Percentiles rank a stretch among this genome's conserved stretches.
Conservation (phyloP, 2,888 invertebrate genomes). For the Lysandra coridon region DNA sequence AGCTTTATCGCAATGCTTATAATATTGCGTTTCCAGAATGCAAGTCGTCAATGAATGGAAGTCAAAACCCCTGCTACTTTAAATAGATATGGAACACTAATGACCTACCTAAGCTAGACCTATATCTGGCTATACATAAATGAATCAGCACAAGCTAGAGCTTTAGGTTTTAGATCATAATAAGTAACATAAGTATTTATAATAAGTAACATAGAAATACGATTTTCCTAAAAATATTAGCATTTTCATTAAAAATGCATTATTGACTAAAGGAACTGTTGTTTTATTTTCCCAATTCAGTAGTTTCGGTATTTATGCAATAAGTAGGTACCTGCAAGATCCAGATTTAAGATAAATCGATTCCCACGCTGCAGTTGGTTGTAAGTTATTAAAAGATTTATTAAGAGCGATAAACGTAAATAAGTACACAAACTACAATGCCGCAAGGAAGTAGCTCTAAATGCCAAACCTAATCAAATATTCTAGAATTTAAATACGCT, state of each 20-base stretch:
- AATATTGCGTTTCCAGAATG: no score
- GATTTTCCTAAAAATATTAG: neutral
- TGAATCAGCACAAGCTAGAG: no score
- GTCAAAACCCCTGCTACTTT: no score
- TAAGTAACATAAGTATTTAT: neutral
- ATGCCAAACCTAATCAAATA: slow-evolving; percentile 21
- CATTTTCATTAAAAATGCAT: neutral
- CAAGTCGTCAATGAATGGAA: no score
- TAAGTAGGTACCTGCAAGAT: neutral
- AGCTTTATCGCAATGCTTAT: no score
- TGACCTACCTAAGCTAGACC: no score
- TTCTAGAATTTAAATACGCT: neutral
- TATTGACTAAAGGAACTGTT: neutral
- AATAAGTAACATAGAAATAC: no score
- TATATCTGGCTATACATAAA: no score
- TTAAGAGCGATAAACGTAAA: slow-evolving; percentile 19
- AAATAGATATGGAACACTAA: no score
- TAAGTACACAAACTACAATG: slow-evolving; percentile 16
- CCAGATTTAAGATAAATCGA: neutral
- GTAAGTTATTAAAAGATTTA: slow-evolving; percentile 3
- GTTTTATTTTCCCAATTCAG: neutral
- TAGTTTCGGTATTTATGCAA: neutral
- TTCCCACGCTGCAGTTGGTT: slow-evolving; percentile 1
- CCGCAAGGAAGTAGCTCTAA: neutral
- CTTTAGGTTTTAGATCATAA: neutral